Base-by-base conservation (phyloP, 1,140 invertebrate genomes). In the Papilio machaon region DNA sequence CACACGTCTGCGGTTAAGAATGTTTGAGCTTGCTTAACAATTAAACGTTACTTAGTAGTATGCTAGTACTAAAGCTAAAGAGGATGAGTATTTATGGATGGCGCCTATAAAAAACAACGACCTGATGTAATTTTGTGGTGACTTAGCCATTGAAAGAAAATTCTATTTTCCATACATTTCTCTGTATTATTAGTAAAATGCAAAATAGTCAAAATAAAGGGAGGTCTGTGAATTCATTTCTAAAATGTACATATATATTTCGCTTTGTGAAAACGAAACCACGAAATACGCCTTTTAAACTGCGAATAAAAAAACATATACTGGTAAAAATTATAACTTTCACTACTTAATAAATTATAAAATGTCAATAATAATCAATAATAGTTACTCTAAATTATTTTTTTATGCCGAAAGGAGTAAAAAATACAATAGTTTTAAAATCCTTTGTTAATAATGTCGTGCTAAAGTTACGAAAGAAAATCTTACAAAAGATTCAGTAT, bases 81-180 rank as follows among this genome's bases (percentile, higher is more conserved):
- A 70, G 13, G 64, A 70, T 70, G 64, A 70, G 30, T 70, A 70
- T 38, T 70, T 70, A 70, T 70, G n/a, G 64, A 35, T 70, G 30
- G 30, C 64, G 64, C 64, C 11, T 30, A 11, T 2, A 7, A 35
- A 17, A 11, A 70, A 15, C 64, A 17, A 23, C 52, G 2, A 30
- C 23, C 23, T 5, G 15, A 70, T 70, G 64, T 70, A 30, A 13
- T 70, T 67, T 67, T 67, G 30, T 67, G 1, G 7, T 2, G 15
- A 15, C 17, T 58, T 8, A n/a, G 17, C 5, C 15, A 3, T 17
- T 15, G 4, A 15, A 1, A 52, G 49, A 13, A 52, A 52, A 52
- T 49, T 2, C 47, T 13, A 49, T 49, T 49, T 10, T 11, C 0
- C 6, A 2, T 11, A 11, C 47, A 49, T 49, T 49, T 49, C 47